Evolutionary conservation across 1,140 invertebrate species (phyloP), one percentile per base, ranked within the genome.

Genomic region (Drosophila paulistorum): DNA sequence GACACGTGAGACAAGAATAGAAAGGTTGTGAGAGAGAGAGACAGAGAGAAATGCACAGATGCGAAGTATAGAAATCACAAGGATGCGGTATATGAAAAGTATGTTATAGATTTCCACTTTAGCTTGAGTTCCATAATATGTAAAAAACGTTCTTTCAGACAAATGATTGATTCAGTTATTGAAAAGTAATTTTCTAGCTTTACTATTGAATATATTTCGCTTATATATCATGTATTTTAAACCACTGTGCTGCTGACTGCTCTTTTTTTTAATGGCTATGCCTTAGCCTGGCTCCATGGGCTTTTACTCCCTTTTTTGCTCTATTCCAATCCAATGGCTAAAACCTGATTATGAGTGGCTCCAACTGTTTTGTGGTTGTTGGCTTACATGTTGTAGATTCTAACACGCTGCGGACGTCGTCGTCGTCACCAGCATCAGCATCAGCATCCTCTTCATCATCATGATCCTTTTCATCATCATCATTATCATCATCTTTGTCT

Each of bases 311-410:
- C 81, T 48, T 37, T 42, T 65, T 54, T 74, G 68, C 75, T 69
- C 23, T 42, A 45, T 42, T 42, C 33, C n/a, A 64, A 59, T 48
- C 23, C 63, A 64, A 57, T 66, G 83, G 84, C 67, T 84, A 84
- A 89, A 89, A 89, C 84, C 84, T 89, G 84, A 89, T 89, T 89
- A 89, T 89, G 84, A 89, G 80, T 89, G 79, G 84, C 80, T 68
- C 74, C 84, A 77, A 83, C 81, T 68, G 74, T 81, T 72, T 81
- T 77, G 79, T 77, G 64, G 74, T 81, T 77, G 79, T 77, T 70
- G 74, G 64, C 74, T 68, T 77, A 79, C 79, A 83, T 87, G 76
- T 87, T 86, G 79, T 86, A 84, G 87, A 86, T 89, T 89, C 84
- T 89, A 89, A 89, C 84, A 89, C 84, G 84, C 85, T 84, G 84